A percentile compares a stretch with the other conserved stretches of the same genome.
These are phyloP conservation scores for Butorides virescens DNA, from an alignment of 2,113 vertebrate genomes.

Conservation along the genomic window DNA sequence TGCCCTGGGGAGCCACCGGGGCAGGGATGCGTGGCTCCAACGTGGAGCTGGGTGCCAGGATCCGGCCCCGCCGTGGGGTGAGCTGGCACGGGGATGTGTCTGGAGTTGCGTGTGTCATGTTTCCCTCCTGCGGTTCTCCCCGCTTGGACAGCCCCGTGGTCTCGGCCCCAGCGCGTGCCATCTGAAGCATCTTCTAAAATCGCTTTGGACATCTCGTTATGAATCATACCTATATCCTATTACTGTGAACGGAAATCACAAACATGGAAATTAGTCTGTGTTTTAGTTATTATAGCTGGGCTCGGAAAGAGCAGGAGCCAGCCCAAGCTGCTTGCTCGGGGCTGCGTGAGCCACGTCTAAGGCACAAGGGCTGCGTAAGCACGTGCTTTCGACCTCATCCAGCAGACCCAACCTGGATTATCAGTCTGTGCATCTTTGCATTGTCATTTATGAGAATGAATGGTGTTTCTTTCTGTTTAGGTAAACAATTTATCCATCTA, in stretches of 20 bases:
- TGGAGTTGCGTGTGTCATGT: not conserved
- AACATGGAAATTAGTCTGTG: not conserved
- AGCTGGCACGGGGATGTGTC: not conserved
- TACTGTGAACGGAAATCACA: not conserved
- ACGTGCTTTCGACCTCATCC: not conserved
- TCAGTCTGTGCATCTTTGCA: constrained; percentile 8
- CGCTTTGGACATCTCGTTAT: not conserved
- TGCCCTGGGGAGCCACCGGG: not conserved
- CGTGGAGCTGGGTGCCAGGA: not conserved
- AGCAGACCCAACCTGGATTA: not conserved
- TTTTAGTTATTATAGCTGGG: not conserved
- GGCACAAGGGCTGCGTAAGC: not conserved
- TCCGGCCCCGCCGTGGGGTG: rapidly evolving
- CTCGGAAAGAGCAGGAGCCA: constrained; percentile 51
- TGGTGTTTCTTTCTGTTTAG: constrained; percentile 45
- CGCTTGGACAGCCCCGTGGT: rapidly evolving
- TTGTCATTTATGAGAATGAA: constrained; percentile 50
- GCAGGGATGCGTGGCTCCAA: rapidly evolving
- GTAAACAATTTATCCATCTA: constrained; percentile 50
- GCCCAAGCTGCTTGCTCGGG: constrained; percentile 33
- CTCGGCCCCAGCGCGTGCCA: not conserved
- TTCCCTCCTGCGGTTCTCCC: not conserved
- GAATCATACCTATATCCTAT: constrained; percentile 41
- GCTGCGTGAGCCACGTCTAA: not conserved
- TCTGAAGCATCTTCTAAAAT: constrained; percentile 28